phyloP scores from a whole-genome alignment of 2,797 vertebrate genomes.

The Muraenolepis orangiensis region DNA sequence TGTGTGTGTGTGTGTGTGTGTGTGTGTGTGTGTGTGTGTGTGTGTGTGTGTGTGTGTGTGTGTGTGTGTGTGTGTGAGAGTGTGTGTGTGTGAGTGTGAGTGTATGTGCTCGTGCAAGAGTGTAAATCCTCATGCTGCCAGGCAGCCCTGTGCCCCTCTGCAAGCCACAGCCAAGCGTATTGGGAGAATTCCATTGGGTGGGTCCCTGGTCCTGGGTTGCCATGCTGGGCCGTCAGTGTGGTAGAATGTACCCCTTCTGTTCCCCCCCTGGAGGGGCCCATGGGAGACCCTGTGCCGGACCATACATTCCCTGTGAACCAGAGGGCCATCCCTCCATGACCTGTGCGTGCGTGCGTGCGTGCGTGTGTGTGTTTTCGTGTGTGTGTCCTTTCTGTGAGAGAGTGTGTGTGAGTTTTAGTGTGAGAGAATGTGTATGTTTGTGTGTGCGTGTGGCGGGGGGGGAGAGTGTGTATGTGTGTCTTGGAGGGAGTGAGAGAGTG shows the following conservation, averaged over 20 bases:
- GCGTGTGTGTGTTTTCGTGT: background rate
- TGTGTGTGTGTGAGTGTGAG: conserved; percentile 37
- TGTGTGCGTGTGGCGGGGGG: conserved; percentile 8
- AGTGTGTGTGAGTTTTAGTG: background rate
- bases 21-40: conserved; percentile 28
- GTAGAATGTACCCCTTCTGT: conserved; percentile 57
- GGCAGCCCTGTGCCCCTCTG: conserved; percentile 45
- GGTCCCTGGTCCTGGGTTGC: conserved; percentile 53
- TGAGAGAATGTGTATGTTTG: conserved; percentile 12
- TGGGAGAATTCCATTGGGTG: conserved; percentile 52
- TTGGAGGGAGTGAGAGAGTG: background rate
- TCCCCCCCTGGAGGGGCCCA: conserved; percentile 35
- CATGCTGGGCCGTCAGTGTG: conserved; percentile 53
- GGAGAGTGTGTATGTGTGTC: background rate
- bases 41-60: conserved; percentile 48
- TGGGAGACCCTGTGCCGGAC: conserved; percentile 37
- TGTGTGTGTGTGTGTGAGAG: conserved; percentile 29
- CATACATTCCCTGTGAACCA: conserved; percentile 42
- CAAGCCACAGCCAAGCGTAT: conserved; percentile 49
- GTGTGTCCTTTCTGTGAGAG: background rate
- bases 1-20: conserved; percentile 31
- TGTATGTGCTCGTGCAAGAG: conserved; percentile 43
- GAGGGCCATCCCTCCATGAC: conserved; percentile 43
- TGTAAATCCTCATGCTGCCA: conserved; percentile 66
- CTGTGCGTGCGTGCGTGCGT: background rate